Conservation (phyloP, 2,888 invertebrate genomes). For the Diaprepes abbreviatus region DNA sequence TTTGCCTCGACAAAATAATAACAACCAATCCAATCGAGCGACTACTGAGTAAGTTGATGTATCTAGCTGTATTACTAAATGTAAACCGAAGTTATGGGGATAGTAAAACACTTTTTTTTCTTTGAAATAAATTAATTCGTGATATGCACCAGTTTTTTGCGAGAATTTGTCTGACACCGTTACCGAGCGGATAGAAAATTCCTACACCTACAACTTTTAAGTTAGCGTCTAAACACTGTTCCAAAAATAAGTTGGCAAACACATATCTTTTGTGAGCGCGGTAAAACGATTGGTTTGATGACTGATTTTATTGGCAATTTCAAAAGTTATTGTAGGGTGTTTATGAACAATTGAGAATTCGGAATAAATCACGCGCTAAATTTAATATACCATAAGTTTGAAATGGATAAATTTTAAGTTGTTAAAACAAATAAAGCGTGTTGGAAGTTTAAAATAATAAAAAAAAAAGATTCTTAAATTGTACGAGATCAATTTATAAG, state of each 20-base stretch:
- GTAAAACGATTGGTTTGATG: not conserved
- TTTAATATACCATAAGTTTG: not conserved
- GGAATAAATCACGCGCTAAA: not conserved
- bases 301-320: conserved; percentile 14
- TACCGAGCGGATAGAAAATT: not conserved
- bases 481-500: too few relatives aligned
- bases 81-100: too few relatives aligned
- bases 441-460: too few relatives aligned
- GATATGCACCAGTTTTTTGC: too few relatives aligned
- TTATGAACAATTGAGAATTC: not conserved
- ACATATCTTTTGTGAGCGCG: not conserved
- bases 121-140: too few relatives aligned
- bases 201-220: not conserved
- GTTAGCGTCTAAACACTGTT: not conserved
- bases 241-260: conserved; percentile 10
- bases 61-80: too few relatives aligned
- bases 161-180: too few relatives aligned
- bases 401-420: not conserved
- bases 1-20: too few relatives aligned
- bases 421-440: not conserved
- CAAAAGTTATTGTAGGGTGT: not conserved
- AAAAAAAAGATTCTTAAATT: too few relatives aligned
- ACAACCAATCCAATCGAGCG: too few relatives aligned
- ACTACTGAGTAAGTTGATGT: too few relatives aligned
- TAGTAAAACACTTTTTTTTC: too few relatives aligned